Evolutionary conservation across 2,888 invertebrate genomes (phyloP).

Genomic region (Eristalis pertinax): DNA sequence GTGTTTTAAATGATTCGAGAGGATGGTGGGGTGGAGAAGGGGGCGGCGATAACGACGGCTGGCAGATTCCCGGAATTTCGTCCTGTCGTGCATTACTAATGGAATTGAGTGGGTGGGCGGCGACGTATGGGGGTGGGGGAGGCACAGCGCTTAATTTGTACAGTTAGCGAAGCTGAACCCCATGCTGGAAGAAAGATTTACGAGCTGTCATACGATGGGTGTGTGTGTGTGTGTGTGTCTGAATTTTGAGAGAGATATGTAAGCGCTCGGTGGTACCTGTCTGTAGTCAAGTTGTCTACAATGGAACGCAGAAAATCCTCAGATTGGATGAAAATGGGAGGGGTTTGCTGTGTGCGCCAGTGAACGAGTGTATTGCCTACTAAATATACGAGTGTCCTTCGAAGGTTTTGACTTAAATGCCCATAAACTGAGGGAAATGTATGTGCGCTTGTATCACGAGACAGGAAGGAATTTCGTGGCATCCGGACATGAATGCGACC

Average conservation of each 20-base stretch:
- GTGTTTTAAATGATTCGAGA: conserved; percentile 37
- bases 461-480: not conserved
- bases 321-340: not conserved
- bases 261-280: conserved; percentile 5
- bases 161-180: not conserved
- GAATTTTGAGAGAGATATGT: not conserved
- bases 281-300: conserved; percentile 14
- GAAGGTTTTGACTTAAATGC: not conserved
- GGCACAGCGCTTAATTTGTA: not conserved
- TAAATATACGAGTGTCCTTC: not conserved
- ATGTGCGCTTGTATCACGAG: not conserved
- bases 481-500: not conserved
- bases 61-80: conserved; percentile 1
- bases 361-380: not conserved
- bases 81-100: conserved; percentile 48
- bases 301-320: not conserved
- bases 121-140: not conserved
- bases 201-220: conserved; percentile 18
- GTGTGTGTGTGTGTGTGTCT: not conserved
- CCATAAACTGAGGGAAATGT: not conserved
- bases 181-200: conserved; percentile 21
- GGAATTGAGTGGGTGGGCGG: not conserved
- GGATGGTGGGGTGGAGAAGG: not conserved
- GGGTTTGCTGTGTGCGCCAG: too few species aligned
- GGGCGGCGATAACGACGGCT: not conserved